Evolutionary conservation across 2,797 vertebrate species (phyloP).

Genomic region (Sebastes jordani): DNA sequence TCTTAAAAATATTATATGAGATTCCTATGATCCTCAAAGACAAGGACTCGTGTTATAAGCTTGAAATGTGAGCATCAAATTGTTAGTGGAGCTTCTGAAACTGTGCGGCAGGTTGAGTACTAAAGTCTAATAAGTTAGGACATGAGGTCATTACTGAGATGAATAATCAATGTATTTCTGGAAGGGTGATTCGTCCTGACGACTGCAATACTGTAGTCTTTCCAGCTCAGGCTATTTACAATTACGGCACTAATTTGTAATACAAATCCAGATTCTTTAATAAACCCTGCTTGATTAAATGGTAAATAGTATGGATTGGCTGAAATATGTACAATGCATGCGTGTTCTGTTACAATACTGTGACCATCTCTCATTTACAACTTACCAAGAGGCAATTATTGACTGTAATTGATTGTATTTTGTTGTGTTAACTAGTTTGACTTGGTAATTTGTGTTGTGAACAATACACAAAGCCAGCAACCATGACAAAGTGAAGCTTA

Average conservation of each 20-base stretch:
- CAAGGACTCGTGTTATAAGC: conserved; percentile 12
- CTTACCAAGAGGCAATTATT: conserved; percentile 16
- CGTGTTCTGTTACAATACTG: conserved; percentile 17
- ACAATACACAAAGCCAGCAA: conserved; percentile 11
- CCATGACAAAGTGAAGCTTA: conserved; percentile 8
- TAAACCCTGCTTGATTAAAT: conserved; percentile 54
- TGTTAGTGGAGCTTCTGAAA: conserved; percentile 24
- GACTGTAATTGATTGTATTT: conserved; percentile 7
- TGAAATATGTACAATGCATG: conserved; percentile 30
- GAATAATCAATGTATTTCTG: conserved; percentile 73
- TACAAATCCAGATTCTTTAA: conserved; percentile 56
- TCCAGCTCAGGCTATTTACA: conserved; percentile 62
- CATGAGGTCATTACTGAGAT: conserved; percentile 66
- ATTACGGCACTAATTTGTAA: conserved; percentile 69
- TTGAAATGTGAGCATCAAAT: conserved; percentile 34
- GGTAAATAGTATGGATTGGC: conserved; percentile 55
- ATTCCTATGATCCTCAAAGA: conserved; percentile 25
- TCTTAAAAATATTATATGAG: not conserved
- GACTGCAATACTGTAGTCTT: conserved; percentile 60
- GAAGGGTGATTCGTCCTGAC: conserved; percentile 65
- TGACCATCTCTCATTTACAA: conserved; percentile 9
- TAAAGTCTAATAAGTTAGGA: conserved; percentile 61
- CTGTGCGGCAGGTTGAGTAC: conserved; percentile 14
- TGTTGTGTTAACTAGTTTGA: conserved; percentile 9
- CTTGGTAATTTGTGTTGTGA: conserved; percentile 8